Evolutionary conservation across 2,797 vertebrate species (phyloP), one percentile per base, ranked within the genome.

Genomic region (Periophthalmus magnuspinnatus): DNA sequence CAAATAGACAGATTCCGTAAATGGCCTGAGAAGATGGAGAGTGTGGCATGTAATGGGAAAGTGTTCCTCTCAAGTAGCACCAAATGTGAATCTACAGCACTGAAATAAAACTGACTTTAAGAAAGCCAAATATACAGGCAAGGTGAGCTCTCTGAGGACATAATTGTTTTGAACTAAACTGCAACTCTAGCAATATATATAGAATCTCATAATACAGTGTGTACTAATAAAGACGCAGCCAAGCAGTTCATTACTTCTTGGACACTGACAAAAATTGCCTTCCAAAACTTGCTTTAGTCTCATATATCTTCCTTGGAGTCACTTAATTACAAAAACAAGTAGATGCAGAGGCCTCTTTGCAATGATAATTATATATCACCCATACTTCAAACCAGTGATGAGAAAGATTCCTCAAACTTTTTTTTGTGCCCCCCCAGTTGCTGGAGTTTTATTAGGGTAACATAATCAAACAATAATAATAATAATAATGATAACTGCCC

Each of bases 1-100:
- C 75, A 63, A 69, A 70, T 65, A 68, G 55, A 71, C 4, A 70
- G 50, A 74, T 74, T 84, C 80, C 70, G 13, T 28, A 60, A 81
- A 78, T 74, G 76, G 58, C 41, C 62, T 80, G 56, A 68, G 60
- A 61, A 70, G 67, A 68, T 24, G 65, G 36, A 74, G 58, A 65
- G 45, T 52, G 47, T 65, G 57, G 41, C n/a, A 7, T 67, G 38
- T 75, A 70, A 21, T 66, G 28, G 56, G 38, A 71, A 67, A 58
- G 21, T 48, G 32, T 72, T 75, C 9, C 70, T 80, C 21, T 81
- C 24, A 38, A 62, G 32, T 19, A 57, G 48, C 63, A 5, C 7
- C 21, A 34, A 38, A 32, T 62, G 62, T 67, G 63, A 75, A 75
- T 70, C 60, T 45, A 55, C n/a, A 41, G 50, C 16, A 10, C 13